Conservation (phyloP, 2,888 invertebrate species). For the Rhopalosiphum nymphaeae region DNA sequence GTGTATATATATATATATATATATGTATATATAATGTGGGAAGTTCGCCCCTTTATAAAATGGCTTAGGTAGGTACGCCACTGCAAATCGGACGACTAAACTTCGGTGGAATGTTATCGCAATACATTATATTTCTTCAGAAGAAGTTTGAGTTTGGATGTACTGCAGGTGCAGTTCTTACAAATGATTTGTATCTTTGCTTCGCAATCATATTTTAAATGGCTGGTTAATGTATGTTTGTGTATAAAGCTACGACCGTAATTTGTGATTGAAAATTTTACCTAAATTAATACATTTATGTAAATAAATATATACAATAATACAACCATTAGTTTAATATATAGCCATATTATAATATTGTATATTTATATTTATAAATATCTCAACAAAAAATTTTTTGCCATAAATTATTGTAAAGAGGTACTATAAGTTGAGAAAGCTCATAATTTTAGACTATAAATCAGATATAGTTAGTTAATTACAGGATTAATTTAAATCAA, state of each 20-base stretch:
- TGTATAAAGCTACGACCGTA: slow-evolving; percentile 67
- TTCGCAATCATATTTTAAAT: slow-evolving; percentile 68
- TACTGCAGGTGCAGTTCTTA: slow-evolving; percentile 67
- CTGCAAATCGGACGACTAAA: slow-evolving; percentile 69
- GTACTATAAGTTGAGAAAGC: no score
- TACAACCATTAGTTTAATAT: not conserved
- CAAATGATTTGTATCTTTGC: slow-evolving; percentile 69
- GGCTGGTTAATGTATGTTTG: slow-evolving; percentile 65
- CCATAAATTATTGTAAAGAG: not conserved
- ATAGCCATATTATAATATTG: not conserved
- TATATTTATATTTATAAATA: not conserved
- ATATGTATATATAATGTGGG: no score
- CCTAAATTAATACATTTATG: not conserved
- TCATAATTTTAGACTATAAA: no score
- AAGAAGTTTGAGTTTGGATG: slow-evolving; percentile 66
- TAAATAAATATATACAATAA: not conserved
- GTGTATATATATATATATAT: no score
- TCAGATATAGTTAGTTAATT: not conserved
- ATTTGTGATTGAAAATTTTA: not conserved
- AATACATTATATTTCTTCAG: slow-evolving; percentile 66
- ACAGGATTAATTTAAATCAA: not conserved
- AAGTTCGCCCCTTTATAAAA: no score
- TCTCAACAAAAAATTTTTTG: not conserved
- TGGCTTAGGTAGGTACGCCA: not conserved
- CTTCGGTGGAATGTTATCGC: slow-evolving; percentile 56